Percentiles rank a stretch among this genome's conserved stretches.
phyloP scores from a whole-genome alignment of 2,113 vertebrate species.

The Cavia aperea region DNA sequence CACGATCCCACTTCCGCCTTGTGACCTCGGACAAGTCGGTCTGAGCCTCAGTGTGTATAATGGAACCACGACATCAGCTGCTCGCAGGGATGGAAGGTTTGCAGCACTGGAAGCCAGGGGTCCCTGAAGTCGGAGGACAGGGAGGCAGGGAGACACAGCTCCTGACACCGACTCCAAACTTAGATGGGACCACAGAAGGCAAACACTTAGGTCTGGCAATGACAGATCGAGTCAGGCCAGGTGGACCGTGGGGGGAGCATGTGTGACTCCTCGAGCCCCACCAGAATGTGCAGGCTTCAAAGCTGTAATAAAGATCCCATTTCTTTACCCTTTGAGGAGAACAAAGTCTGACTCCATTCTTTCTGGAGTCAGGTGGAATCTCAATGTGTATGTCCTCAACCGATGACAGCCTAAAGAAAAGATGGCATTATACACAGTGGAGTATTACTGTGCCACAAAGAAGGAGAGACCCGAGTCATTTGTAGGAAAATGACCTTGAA shows the following conservation, averaged over 20 bases:
- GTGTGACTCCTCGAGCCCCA: not conserved
- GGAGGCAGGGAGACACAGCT: not conserved
- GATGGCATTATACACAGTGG: not conserved
- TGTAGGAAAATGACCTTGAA: not conserved
- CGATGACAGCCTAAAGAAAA: not conserved
- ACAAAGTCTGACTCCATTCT: not conserved
- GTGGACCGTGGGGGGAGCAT: not conserved
- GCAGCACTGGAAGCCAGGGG: not conserved
- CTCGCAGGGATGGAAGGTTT: not conserved
- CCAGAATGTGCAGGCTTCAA: not conserved
- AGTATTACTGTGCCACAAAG: not conserved
- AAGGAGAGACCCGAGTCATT: not conserved
- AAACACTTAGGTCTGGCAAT: not conserved
- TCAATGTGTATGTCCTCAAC: not conserved
- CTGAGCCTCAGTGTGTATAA: not conserved
- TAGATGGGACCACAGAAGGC: not conserved
- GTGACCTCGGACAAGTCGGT: not conserved
- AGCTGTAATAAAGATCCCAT: not conserved
- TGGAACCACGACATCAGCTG: not conserved
- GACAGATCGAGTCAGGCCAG: not conserved
- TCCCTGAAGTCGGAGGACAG: not conserved
- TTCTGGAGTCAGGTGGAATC: not conserved
- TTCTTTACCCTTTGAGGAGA: conserved; percentile 14
- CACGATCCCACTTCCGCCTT: not conserved
- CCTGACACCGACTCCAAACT: not conserved